phyloP scores from a whole-genome alignment of 2,113 vertebrate genomes.

The Myotis yumanensis region DNA sequence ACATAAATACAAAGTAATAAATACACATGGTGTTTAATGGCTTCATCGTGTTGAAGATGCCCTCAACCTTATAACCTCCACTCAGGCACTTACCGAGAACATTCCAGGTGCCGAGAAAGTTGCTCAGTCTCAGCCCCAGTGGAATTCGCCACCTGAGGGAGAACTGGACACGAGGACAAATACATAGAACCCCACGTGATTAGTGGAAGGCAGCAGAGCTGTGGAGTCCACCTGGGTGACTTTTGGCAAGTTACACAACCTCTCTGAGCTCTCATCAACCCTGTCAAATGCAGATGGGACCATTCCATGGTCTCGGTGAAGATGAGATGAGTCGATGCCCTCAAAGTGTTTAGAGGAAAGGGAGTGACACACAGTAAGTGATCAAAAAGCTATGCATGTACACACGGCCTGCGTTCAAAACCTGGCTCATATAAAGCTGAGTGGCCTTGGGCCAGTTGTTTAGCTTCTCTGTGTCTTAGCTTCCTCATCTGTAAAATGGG shows the following conservation, averaged over 20 bases:
- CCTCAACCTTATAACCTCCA: not conserved
- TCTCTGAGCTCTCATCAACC: not conserved
- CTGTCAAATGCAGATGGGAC: not conserved
- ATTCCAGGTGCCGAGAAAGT: not conserved
- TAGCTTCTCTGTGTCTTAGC: not conserved
- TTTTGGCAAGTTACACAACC: not conserved
- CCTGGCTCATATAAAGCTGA: not conserved
- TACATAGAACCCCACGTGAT: not conserved
- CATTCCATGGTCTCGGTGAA: not conserved
- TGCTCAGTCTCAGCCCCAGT: not conserved
- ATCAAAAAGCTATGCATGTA: not conserved
- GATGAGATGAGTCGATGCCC: not conserved
- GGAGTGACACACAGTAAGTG: not conserved
- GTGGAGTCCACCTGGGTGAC: not conserved
- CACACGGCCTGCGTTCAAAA: not conserved
- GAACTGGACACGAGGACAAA: not conserved
- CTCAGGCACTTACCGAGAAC: not conserved
- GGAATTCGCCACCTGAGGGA: not conserved
- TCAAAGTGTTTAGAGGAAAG: not conserved
- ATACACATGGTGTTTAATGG: not conserved
- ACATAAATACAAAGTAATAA: not conserved
- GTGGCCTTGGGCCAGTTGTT: not conserved
- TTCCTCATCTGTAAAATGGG: not conserved
- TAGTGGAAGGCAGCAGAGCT: not conserved
- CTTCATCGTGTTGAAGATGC: not conserved